Conservation (phyloP, 2,797 vertebrate species). For the Micropoecilia bifurca region DNA sequence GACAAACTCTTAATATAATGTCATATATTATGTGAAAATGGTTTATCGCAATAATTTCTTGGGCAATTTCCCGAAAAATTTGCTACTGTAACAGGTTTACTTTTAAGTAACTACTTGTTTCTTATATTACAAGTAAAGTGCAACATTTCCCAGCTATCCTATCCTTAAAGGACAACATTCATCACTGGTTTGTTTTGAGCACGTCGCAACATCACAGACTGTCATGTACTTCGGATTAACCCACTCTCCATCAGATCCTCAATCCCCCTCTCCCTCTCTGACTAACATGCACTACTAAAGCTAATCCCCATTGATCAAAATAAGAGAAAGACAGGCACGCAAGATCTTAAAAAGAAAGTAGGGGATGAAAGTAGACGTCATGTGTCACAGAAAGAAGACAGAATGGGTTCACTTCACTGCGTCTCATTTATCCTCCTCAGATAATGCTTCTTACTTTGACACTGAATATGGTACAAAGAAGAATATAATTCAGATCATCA, state of each 20-base stretch:
- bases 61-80: too few species aligned
- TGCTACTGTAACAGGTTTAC: too few species aligned
- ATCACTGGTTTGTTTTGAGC: background rate
- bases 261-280: conserved; percentile 20
- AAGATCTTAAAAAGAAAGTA: conserved; percentile 11
- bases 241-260: conserved; percentile 24
- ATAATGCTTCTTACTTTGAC: background rate
- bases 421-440: conserved; percentile 18
- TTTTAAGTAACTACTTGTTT: background rate
- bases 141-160: background rate
- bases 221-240: conserved; percentile 14
- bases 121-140: background rate
- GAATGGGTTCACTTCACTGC: conserved; percentile 24
- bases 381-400: conserved; percentile 15
- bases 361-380: conserved; percentile 17
- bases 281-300: conserved; percentile 48
- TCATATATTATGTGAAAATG: too few species aligned
- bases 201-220: background rate
- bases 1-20: too few species aligned
- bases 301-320: conserved; percentile 67
- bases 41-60: too few species aligned
- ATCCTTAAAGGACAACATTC: background rate
- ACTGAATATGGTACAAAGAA: background rate
- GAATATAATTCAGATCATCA: conserved; percentile 5
- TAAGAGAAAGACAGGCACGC: conserved; percentile 7